Percentiles rank a stretch among this genome's conserved stretches.
These are phyloP conservation scores for Peromyscus leucopus DNA, from an alignment of 2,113 vertebrate species.

Conservation along the genomic window DNA sequence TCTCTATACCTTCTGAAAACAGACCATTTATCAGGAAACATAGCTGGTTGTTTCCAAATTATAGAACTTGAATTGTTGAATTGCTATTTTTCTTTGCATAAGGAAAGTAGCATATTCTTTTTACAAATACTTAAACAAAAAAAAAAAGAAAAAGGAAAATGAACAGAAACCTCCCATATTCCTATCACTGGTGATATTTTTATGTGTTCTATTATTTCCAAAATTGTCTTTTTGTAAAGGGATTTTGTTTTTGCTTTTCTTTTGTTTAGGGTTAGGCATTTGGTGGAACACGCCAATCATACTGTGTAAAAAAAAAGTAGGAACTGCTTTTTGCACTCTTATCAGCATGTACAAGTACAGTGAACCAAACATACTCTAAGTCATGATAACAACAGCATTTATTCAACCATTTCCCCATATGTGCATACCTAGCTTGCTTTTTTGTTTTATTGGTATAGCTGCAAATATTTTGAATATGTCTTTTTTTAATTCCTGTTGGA, in stretches of 20 bases:
- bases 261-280: neutral
- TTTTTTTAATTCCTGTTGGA: neutral
- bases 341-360: neutral
- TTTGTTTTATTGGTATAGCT: neutral
- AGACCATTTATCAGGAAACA: neutral
- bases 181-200: neutral
- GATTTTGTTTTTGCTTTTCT: slow-evolving; percentile 3
- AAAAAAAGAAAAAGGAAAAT: neutral
- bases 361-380: neutral
- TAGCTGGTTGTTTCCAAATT: neutral
- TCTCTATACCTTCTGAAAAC: neutral
- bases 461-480: neutral
- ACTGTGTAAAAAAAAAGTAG: neutral
- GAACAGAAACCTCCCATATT: neutral
- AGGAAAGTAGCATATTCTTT: neutral
- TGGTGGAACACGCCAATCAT: neutral
- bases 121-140: neutral
- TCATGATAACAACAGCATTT: neutral
- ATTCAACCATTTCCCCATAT: neutral
- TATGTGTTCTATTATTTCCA: neutral
- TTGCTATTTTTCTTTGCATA: neutral
- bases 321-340: neutral
- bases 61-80: neutral
- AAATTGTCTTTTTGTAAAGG: neutral
- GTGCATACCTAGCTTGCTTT: neutral